Evolutionary conservation across 2,797 vertebrate genomes (phyloP), one percentile per base, ranked within the genome.

Genomic region (Enteromius paludinosus): DNA sequence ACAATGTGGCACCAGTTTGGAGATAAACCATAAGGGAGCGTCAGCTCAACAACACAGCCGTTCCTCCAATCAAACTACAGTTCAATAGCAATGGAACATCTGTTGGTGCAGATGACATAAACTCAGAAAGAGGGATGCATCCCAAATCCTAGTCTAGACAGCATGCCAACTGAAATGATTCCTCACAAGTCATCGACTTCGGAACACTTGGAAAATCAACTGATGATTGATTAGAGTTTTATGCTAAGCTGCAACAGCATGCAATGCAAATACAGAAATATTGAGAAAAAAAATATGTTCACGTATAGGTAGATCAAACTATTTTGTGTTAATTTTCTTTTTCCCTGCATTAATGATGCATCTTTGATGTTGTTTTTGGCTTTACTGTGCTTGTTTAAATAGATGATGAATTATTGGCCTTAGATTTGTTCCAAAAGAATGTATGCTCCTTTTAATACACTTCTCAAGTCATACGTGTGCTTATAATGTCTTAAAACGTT

Each of bases 21-120:
- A 28, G 25, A 28, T n/a, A 59, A 41, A 74, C 52, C 52, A 49
- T 71, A 9, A 71, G 43, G 69, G 69, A 49, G 69, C 69, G 17
- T 59, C 35, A 10, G 10, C 52, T 74, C 52, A 5, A 56, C 49
- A 56, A 23, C 7, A 23, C 49, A 41, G 9, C 52, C 72, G 11
- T 56, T 41, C 33, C 14, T 59, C 33, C 72, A 59, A 41, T 52
- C 18, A 14, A 33, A 52, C 18, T 20, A n/a, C 28, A 52, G 28
- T 35, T 52, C n/a, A 14, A 5, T 18, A n/a, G 28, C 70, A 52
- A 33, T 6, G 7, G 28, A 47, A 33, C 69, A 35, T 52, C 70
- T 52, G 47, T n/a, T 52, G 45, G 30, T 52, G 25, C 47, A 3
- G 17, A 69, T 15, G 6, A 43, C 38, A 20, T n/a, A 23, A 5